Percentiles rank a stretch among this genome's conserved stretches.
Conservation (phyloP, 2,113 vertebrate species). For the Lamprotornis superbus region DNA sequence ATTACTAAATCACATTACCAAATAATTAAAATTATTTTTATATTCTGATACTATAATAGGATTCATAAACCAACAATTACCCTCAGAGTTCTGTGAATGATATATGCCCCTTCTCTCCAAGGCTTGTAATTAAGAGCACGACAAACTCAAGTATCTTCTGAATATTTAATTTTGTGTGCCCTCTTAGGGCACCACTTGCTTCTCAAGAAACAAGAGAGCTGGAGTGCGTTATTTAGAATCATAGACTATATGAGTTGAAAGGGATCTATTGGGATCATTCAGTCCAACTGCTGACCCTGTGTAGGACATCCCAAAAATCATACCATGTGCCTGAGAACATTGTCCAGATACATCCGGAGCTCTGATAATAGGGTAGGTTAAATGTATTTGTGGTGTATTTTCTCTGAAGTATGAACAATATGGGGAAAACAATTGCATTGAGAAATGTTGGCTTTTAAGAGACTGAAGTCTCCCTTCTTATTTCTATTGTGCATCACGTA, state of each 20-base stretch:
- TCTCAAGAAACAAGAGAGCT: background rate
- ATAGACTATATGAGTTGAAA: background rate
- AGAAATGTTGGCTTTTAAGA: background rate
- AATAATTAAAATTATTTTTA: constrained; percentile 45
- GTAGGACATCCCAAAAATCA: background rate
- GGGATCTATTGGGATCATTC: background rate
- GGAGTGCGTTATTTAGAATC: background rate
- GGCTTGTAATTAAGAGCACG: background rate
- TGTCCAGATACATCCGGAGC: background rate
- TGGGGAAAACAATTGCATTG: background rate
- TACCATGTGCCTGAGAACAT: background rate
- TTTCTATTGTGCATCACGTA: background rate
- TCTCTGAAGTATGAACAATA: background rate
- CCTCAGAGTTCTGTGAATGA: background rate
- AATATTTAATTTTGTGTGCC: background rate
- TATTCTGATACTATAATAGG: constrained; percentile 3
- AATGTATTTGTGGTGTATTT: background rate
- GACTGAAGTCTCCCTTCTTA: background rate
- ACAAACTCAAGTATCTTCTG: background rate
- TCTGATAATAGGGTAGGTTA: background rate
- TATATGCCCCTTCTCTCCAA: background rate
- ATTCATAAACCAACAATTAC: constrained; percentile 34
- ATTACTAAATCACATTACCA: constrained; percentile 50
- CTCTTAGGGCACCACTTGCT: background rate
- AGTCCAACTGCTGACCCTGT: background rate